These are phyloP conservation scores for Gymnosoma rotundatum DNA, from an alignment of 2,888 invertebrate species.

Conservation along the genomic window DNA sequence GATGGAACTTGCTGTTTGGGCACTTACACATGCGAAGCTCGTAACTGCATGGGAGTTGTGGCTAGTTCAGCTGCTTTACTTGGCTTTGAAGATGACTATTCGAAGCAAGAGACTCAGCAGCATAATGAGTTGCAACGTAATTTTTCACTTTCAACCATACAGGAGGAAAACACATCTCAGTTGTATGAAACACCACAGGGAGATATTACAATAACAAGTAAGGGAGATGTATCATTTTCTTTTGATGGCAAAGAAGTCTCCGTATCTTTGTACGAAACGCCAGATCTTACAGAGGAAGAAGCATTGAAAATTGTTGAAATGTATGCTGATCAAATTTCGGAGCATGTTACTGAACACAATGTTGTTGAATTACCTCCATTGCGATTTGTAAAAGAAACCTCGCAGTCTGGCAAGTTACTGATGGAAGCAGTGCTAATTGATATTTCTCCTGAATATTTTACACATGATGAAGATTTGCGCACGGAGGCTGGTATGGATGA, in stretches of 20 bases:
- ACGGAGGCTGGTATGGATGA: conserved; percentile 95
- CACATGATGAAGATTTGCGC: conserved; percentile 89
- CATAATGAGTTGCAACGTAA: conserved; percentile 85
- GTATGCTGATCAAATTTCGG: conserved; percentile 96
- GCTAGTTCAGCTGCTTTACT: conserved; percentile 94
- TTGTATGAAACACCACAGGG: conserved; percentile 92
- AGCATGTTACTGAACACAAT: conserved; percentile 92
- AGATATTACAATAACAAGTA: conserved; percentile 89
- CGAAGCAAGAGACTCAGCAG: conserved; percentile 82
- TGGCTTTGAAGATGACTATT: conserved; percentile 90
- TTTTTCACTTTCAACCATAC: conserved; percentile 94
- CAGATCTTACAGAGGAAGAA: conserved; percentile 95
- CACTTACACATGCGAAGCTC: conserved; percentile 94
- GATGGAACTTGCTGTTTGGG: conserved; percentile 95
- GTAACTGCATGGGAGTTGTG: conserved; percentile 95
- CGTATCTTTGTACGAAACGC: conserved; percentile 94
- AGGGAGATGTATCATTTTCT: conserved; percentile 93
- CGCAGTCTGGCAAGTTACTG: conserved; percentile 91
- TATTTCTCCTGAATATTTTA: conserved; percentile 92
- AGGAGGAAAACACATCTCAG: conserved; percentile 94
- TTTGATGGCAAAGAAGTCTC: conserved; percentile 96
- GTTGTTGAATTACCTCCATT: conserved; percentile 93
- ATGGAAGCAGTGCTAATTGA: conserved; percentile 97
- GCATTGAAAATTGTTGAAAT: conserved; percentile 95
- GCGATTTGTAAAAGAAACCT: conserved; percentile 94